phyloP scores from a whole-genome alignment of 2,888 invertebrate genomes.

The Amphipoea oculea region DNA sequence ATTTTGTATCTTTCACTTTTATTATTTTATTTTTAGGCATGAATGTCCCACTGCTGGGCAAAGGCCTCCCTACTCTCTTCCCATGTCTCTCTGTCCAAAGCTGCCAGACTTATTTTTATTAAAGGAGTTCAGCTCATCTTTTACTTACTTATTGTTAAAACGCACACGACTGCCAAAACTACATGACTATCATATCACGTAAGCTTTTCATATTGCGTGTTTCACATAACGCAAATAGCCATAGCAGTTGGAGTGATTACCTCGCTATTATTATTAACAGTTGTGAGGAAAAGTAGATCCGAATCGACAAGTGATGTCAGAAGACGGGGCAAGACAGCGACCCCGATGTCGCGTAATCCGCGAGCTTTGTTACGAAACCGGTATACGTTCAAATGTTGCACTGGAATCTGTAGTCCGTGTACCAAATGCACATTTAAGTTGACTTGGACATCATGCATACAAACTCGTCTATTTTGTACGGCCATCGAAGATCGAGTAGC shows the following conservation, averaged over 20 bases:
- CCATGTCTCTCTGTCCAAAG: not conserved
- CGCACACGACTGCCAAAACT: not conserved
- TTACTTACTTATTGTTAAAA: slow-evolving; percentile 9
- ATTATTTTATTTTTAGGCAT: not conserved
- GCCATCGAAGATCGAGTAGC: slow-evolving; percentile 67
- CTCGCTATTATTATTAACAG: slow-evolving; percentile 27
- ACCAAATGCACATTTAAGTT: slow-evolving; percentile 54
- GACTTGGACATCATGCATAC: slow-evolving; percentile 56
- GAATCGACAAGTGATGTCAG: slow-evolving; percentile 70
- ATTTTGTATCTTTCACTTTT: slow-evolving; percentile 20
- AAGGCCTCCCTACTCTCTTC: not conserved
- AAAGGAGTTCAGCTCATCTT: slow-evolving; percentile 7
- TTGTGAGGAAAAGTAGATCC: slow-evolving; percentile 66
- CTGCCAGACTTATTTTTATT: not conserved
- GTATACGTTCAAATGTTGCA: slow-evolving; percentile 60
- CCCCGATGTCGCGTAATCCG: slow-evolving; percentile 70
- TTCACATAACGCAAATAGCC: slow-evolving; percentile 9
- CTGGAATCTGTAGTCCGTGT: slow-evolving; percentile 40
- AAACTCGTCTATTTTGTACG: slow-evolving; percentile 57
- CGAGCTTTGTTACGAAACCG: slow-evolving; percentile 64
- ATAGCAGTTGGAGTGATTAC: slow-evolving; percentile 20
- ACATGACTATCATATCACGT: not conserved
- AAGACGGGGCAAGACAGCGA: slow-evolving; percentile 67
- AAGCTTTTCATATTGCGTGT: slow-evolving; percentile 17
- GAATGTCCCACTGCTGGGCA: not conserved